Conservation (phyloP, 2,797 vertebrate species). For the Hafferia zeledoni region DNA sequence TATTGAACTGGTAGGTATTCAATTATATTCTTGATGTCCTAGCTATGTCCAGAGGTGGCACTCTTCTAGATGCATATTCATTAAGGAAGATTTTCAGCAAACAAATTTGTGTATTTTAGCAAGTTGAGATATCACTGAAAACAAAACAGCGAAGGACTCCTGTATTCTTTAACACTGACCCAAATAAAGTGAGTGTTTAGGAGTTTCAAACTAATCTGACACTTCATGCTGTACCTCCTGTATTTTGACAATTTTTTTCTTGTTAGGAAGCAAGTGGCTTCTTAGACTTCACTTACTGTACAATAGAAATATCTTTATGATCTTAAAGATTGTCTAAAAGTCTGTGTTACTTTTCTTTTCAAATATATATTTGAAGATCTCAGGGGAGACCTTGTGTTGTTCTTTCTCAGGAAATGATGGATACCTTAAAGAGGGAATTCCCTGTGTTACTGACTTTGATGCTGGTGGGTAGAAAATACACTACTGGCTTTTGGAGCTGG, state of each 20-base stretch:
- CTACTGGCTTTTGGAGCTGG: not conserved
- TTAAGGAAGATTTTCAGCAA: conserved; percentile 38
- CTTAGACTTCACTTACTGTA: not conserved
- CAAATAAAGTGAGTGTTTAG: not conserved
- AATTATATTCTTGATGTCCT: not conserved
- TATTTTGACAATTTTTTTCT: not conserved
- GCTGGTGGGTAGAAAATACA: not conserved
- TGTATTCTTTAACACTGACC: not conserved
- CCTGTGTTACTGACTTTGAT: not conserved
- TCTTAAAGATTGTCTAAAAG: not conserved
- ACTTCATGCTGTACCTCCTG: not conserved
- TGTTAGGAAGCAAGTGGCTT: not conserved
- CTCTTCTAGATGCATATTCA: conserved; percentile 2
- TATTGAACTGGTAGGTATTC: not conserved
- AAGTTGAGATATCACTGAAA: not conserved
- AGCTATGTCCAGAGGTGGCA: not conserved
- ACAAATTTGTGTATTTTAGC: conserved; percentile 8
- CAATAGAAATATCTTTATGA: not conserved
- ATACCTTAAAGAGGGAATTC: not conserved
- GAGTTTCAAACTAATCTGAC: not conserved
- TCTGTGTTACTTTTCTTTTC: not conserved
- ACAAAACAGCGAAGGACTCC: not conserved
- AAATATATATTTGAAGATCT: not conserved
- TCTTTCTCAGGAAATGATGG: not conserved
- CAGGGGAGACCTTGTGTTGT: not conserved